A percentile compares a stretch with the other conserved stretches of the same genome.
Conservation (phyloP, 2,797 vertebrate species). For the Siniperca obscura region DNA sequence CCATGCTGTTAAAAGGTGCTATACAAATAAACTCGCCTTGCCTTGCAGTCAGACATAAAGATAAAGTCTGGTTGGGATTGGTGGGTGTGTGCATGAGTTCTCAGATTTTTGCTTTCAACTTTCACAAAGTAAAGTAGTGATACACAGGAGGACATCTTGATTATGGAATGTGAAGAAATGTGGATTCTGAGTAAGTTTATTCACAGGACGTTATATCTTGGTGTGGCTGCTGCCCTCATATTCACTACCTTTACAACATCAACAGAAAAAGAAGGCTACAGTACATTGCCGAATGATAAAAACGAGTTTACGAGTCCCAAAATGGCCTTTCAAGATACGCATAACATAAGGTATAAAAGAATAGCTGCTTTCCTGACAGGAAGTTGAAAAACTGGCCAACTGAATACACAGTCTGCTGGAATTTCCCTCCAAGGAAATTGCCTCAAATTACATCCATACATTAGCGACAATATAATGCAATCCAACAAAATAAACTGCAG, state of each 20-base stretch:
- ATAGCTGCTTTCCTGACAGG: background rate
- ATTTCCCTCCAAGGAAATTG: background rate
- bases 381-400: background rate
- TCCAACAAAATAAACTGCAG: background rate
- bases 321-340: background rate
- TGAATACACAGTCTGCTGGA: background rate
- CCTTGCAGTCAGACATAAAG: background rate
- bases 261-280: background rate
- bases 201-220: background rate
- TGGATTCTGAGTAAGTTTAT: background rate
- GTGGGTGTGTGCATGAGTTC: background rate
- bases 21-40: background rate
- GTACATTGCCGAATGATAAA: background rate
- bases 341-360: background rate
- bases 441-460: conserved; percentile 9
- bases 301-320: background rate
- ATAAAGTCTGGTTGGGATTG: background rate
- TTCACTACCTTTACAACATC: conserved; percentile 1
- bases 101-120: background rate
- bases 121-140: background rate
- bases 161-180: background rate
- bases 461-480: background rate
- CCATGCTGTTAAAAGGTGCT: background rate
- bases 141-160: background rate
- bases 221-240: background rate